These are phyloP conservation scores for Cyclopterus lumpus DNA, from an alignment of 2,797 vertebrate genomes.

Conservation along the genomic window DNA sequence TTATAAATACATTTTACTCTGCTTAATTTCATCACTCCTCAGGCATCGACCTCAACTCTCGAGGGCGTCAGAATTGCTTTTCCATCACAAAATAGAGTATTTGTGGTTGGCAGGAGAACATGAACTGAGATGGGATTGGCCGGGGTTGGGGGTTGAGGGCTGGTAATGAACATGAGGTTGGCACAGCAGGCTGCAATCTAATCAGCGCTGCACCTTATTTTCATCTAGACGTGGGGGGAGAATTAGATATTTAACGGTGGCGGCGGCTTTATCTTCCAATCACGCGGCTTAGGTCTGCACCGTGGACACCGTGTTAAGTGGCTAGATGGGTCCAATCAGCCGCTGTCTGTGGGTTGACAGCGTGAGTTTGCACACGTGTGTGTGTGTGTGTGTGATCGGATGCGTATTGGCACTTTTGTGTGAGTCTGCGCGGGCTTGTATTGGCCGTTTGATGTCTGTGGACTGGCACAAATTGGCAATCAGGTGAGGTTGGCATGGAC, in stretches of 20 bases:
- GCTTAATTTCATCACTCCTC: slow-evolving; percentile 67
- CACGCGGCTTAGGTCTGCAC: slow-evolving; percentile 46
- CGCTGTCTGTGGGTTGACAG: slow-evolving; percentile 50
- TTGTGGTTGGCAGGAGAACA: slow-evolving; percentile 49
- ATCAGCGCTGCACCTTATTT: slow-evolving; percentile 70
- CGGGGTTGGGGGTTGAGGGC: slow-evolving; percentile 26
- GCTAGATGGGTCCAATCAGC: slow-evolving; percentile 67
- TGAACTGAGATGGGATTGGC: slow-evolving; percentile 43
- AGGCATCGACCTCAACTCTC: slow-evolving; percentile 52
- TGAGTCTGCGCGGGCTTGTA: slow-evolving; percentile 23
- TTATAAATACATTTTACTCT: slow-evolving; percentile 64
- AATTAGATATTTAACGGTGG: slow-evolving; percentile 66
- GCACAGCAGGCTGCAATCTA: slow-evolving; percentile 67
- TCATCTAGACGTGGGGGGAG: slow-evolving; percentile 58
- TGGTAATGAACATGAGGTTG: slow-evolving; percentile 65
- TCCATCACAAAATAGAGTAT: slow-evolving; percentile 56
- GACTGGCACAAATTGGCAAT: slow-evolving; percentile 83
- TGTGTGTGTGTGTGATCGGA: slow-evolving; percentile 30
- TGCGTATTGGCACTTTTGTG: slow-evolving; percentile 19
- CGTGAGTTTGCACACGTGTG: slow-evolving; percentile 24
- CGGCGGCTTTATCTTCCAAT: slow-evolving; percentile 65
- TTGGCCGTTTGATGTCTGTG: slow-evolving; percentile 70
- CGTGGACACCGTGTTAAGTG: slow-evolving; percentile 63
- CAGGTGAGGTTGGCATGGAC: slow-evolving; percentile 78
- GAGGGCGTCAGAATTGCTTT: slow-evolving; percentile 62